Percentiles rank a stretch among this genome's conserved stretches.
These are phyloP conservation scores for Nezara viridula DNA, from an alignment of 2,888 invertebrate genomes.

Conservation along the genomic window DNA sequence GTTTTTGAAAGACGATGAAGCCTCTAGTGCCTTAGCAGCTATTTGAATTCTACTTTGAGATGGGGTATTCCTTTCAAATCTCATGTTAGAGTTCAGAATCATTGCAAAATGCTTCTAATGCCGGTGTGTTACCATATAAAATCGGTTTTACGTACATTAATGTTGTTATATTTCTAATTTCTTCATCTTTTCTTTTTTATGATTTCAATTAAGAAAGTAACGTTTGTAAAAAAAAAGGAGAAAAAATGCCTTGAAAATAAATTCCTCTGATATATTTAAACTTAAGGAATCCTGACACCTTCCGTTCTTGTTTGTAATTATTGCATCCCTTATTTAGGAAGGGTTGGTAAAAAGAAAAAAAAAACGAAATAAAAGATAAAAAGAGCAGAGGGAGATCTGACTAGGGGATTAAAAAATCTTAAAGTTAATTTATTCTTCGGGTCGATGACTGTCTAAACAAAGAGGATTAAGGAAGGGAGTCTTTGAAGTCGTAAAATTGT, in stretches of 20 bases:
- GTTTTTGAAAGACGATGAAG: too few species aligned
- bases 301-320: background rate
- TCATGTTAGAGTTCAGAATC: too few species aligned
- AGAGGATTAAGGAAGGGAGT: conserved; percentile 48
- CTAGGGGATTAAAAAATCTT: conserved; percentile 58
- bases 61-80: too few species aligned
- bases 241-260: background rate
- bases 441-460: conserved; percentile 34
- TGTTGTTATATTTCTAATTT: too few species aligned
- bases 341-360: background rate
- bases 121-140: too few species aligned
- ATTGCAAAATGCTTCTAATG: too few species aligned
- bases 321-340: conserved; percentile 24
- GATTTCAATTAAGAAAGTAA: too few species aligned
- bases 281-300: conserved; percentile 12
- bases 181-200: too few species aligned
- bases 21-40: too few species aligned
- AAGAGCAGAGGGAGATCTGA: conserved; percentile 15
- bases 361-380: background rate
- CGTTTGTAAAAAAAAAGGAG: background rate
- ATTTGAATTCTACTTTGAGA: too few species aligned
- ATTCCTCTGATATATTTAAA: conserved; percentile 9
- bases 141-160: too few species aligned
- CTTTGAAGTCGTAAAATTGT: conserved; percentile 59
- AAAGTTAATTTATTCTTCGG: conserved; percentile 58